Percentiles rank a stretch among this genome's conserved stretches.
phyloP scores from a whole-genome alignment of 1,140 invertebrate species.

The Babylonia areolata region DNA sequence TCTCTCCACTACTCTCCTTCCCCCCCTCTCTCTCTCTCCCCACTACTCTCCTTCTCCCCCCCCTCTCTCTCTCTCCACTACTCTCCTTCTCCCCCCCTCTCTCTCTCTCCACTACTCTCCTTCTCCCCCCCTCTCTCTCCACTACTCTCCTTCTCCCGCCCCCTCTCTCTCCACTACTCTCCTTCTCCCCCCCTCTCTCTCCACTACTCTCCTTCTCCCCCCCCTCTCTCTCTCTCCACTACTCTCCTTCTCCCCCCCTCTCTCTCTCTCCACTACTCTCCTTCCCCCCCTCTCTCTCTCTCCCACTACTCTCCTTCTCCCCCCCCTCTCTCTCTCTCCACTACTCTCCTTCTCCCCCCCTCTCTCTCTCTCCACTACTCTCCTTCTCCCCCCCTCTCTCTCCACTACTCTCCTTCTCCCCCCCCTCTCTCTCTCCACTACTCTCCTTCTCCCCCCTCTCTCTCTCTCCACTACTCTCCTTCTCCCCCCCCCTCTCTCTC shows the following conservation, averaged over 20 bases:
- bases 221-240: neutral
- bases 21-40: neutral
- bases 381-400: neutral
- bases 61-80: neutral
- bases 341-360: neutral
- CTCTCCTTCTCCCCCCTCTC: neutral
- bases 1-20: no score
- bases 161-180: neutral
- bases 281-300: neutral
- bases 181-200: neutral
- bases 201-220: neutral
- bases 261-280: neutral
- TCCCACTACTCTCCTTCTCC: no score
- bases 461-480: no score
- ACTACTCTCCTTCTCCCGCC: neutral
- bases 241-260: neutral
- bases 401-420: neutral
- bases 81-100: neutral
- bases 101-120: neutral
- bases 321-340: neutral
- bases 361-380: neutral
- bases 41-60: no score
- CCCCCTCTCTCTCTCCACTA: neutral
- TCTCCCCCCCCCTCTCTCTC: no score
- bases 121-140: neutral